phyloP scores from a whole-genome alignment of 2,797 vertebrate genomes.

The Garrulus glandarius region DNA sequence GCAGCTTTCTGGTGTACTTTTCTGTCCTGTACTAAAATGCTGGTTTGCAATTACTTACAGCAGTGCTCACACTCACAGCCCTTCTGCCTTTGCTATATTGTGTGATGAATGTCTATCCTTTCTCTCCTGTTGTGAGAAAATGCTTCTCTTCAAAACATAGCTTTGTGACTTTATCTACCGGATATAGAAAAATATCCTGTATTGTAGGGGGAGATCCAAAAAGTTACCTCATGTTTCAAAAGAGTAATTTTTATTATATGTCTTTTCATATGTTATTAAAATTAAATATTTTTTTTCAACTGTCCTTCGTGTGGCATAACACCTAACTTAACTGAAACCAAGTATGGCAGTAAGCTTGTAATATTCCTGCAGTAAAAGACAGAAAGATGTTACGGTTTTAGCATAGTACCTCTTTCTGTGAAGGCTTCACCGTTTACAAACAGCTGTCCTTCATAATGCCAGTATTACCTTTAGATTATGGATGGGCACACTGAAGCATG shows the following conservation, averaged over 20 bases:
- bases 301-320: neutral
- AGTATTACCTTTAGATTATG: neutral
- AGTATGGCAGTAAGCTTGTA: neutral
- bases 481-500: neutral
- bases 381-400: neutral
- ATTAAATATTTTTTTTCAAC: neutral
- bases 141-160: neutral
- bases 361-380: neutral
- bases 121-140: neutral
- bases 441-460: neutral
- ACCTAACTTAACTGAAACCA: neutral
- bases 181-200: neutral
- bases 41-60: neutral
- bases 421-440: neutral
- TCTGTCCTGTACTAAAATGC: slow-evolving; percentile 25
- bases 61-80: neutral
- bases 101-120: neutral
- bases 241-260: neutral
- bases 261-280: neutral
- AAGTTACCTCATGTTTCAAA: neutral
- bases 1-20: slow-evolving; percentile 20
- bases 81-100: neutral
- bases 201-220: neutral
- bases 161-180: neutral
- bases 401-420: neutral